A percentile compares a stretch with the other conserved stretches of the same genome.
These are phyloP conservation scores for Poeciliopsis presidionis DNA, from an alignment of 2,797 vertebrate genomes.

Conservation along the genomic window DNA sequence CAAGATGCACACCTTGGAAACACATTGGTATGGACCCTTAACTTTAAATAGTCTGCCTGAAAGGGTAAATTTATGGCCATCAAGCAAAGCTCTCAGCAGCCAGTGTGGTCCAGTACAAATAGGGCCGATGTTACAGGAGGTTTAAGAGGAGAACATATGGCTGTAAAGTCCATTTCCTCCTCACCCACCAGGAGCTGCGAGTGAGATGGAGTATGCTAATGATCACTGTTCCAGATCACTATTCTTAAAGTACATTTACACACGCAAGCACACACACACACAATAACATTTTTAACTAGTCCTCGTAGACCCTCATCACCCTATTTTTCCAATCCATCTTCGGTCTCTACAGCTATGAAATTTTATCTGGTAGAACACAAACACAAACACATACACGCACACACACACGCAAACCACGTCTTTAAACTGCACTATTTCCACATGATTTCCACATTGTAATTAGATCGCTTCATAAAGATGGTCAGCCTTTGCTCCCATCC, in stretches of 20 bases:
- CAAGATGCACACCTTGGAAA: conserved; percentile 3
- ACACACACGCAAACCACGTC: conserved; percentile 26
- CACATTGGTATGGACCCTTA: not conserved
- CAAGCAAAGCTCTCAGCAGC: conserved; percentile 7
- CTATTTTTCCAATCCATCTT: conserved; percentile 31
- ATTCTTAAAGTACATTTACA: conserved; percentile 14
- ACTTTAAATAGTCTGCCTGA: conserved; percentile 20
- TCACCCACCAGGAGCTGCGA: conserved; percentile 25
- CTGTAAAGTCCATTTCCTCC: conserved; percentile 54
- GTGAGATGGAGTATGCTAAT: conserved; percentile 14
- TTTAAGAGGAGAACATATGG: conserved; percentile 26
- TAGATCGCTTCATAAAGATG: conserved; percentile 56
- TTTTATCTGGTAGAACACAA: conserved; percentile 37
- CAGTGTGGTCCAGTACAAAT: conserved; percentile 52
- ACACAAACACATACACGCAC: not conserved
- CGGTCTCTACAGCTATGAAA: conserved; percentile 48
- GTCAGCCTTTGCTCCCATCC: conserved; percentile 23
- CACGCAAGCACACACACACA: not conserved
- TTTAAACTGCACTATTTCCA: conserved; percentile 49
- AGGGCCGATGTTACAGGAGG: conserved; percentile 35
- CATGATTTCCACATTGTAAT: conserved; percentile 57
- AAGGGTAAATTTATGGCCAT: conserved; percentile 43
- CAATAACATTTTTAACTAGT: conserved; percentile 26
- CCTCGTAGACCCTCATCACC: conserved; percentile 14
- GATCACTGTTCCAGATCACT: conserved; percentile 20